Evolutionary conservation across 2,113 vertebrate genomes (phyloP).

Genomic region (Thomomys bottae): DNA sequence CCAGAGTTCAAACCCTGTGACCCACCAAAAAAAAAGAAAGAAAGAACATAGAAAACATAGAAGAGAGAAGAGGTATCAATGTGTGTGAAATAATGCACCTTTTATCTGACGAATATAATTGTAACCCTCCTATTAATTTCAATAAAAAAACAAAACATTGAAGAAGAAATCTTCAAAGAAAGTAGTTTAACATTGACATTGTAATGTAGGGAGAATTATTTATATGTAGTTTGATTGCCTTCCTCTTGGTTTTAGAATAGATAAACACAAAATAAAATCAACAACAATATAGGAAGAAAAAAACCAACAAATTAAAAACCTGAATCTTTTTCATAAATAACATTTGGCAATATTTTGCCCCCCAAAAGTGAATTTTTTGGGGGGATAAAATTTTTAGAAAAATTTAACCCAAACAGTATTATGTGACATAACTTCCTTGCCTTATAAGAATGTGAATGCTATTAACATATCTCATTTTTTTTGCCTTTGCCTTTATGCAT

Average conservation of each 20-base stretch:
- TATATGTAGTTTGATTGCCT: background rate
- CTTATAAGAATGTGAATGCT: conserved; percentile 21
- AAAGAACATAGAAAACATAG: too few species aligned
- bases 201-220: background rate
- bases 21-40: too few species aligned
- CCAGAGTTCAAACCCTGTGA: too few species aligned
- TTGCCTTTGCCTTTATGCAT: background rate
- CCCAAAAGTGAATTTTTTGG: conserved; percentile 13
- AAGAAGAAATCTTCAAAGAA: background rate
- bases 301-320: background rate
- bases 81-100: too few species aligned
- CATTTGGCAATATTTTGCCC: background rate
- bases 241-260: background rate
- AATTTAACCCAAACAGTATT: conserved; percentile 30
- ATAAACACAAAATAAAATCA: too few species aligned
- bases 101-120: too few species aligned
- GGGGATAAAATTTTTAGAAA: conserved; percentile 21
- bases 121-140: too few species aligned
- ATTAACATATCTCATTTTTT: background rate
- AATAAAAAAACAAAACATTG: too few species aligned
- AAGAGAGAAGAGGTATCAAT: too few species aligned
- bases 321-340: background rate
- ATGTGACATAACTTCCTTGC: background rate
- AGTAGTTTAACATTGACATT: conserved; percentile 11
- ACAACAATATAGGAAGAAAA: background rate